phyloP scores from a whole-genome alignment of 2,797 vertebrate species.

The Chlorospingus semifuscus region DNA sequence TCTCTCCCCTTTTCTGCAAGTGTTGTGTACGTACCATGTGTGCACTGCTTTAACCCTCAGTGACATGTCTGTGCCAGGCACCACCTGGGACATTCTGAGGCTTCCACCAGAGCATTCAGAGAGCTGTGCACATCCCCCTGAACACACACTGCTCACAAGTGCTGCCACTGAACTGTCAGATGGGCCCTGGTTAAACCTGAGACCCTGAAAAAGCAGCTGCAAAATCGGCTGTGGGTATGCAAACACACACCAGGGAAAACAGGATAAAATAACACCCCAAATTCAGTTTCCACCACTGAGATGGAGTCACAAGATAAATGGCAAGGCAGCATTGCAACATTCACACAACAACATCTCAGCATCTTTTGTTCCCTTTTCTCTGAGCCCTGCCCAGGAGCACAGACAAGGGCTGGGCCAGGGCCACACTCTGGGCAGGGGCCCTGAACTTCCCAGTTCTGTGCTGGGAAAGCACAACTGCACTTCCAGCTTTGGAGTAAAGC shows the following conservation, averaged over 20 bases:
- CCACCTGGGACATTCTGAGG: neutral
- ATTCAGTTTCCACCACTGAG: neutral
- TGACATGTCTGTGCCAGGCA: neutral
- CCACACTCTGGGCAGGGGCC: neutral
- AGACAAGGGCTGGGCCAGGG: neutral
- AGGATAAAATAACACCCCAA: neutral
- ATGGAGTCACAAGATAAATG: neutral
- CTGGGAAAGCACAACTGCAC: neutral
- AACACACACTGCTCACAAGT: neutral
- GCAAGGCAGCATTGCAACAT: neutral
- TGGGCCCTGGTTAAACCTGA: neutral
- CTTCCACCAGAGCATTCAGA: neutral
- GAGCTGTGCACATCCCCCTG: neutral
- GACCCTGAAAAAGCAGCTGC: neutral
- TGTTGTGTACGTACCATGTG: rapidly evolving
- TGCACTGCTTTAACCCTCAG: neutral
- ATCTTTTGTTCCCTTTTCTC: neutral
- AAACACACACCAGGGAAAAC: neutral
- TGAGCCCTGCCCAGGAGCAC: neutral
- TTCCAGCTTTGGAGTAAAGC: neutral
- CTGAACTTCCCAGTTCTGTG: neutral
- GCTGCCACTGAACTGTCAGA: neutral
- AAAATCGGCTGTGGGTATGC: neutral
- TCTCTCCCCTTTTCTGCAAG: neutral
- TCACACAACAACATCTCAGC: neutral